A percentile compares a stretch with the other conserved stretches of the same genome.
Conservation (phyloP, 2,888 invertebrate genomes). For the Phrixothrix hirtus region DNA sequence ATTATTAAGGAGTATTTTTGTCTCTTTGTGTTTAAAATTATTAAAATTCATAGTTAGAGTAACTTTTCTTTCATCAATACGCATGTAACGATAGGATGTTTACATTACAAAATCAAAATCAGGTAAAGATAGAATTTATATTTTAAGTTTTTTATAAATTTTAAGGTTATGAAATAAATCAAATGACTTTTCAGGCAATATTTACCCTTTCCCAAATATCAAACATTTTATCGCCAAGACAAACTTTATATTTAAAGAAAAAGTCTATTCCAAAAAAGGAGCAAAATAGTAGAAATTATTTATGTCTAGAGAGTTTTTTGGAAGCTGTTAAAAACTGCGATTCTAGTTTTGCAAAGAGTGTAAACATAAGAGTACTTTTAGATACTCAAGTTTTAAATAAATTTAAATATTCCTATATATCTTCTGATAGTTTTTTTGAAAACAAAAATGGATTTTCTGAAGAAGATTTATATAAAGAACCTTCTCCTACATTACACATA, state of each 20-base stretch:
- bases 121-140: conserved; percentile 46
- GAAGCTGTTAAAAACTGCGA: conserved; percentile 55
- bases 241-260: conserved; percentile 50
- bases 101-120: conserved; percentile 58
- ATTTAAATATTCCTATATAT: conserved; percentile 53
- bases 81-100: conserved; percentile 51
- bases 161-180: conserved; percentile 17
- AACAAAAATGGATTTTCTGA: conserved; percentile 56
- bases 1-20: conserved; percentile 45
- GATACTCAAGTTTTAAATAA: conserved; percentile 49
- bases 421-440: conserved; percentile 54
- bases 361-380: conserved; percentile 46
- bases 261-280: conserved; percentile 45
- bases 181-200: conserved; percentile 47
- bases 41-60: conserved; percentile 35
- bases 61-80: conserved; percentile 1
- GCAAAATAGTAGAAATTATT: conserved; percentile 40
- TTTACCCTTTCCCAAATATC: conserved; percentile 56
- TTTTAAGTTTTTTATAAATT: conserved; percentile 1
- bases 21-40: conserved; percentile 27
- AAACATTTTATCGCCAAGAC: conserved; percentile 53
- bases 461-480: conserved; percentile 39
- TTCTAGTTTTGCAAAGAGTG: conserved; percentile 49
- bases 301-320: conserved; percentile 56
- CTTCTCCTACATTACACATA: conserved; percentile 43